Conservation (phyloP, 2,113 vertebrate genomes). For the Sphyrna mokarran region DNA sequence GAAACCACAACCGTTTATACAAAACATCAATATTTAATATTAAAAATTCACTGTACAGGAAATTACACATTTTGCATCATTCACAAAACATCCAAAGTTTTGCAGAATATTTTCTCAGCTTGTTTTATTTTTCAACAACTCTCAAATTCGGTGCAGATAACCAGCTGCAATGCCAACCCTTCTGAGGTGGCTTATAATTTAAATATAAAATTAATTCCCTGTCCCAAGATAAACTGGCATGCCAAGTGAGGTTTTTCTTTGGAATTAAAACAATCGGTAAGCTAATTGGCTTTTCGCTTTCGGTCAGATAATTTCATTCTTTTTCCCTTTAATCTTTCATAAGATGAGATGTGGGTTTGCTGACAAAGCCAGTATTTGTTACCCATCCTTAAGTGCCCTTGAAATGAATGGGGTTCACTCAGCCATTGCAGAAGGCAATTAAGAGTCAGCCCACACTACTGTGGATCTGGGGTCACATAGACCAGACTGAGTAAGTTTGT, state of each 20-base stretch:
- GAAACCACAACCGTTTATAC: conserved; percentile 37
- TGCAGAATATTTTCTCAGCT: background rate
- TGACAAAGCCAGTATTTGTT: no score
- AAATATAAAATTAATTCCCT: background rate
- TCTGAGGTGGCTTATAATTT: background rate
- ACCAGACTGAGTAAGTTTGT: no score
- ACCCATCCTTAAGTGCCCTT: no score
- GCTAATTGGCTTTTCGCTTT: background rate
- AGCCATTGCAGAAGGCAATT: no score
- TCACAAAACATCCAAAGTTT: background rate
- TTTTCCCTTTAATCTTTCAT: no score
- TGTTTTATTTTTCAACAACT: conserved; percentile 20
- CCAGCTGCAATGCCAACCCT: conserved; percentile 24
- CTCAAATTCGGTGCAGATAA: conserved; percentile 13
- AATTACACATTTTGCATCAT: background rate
- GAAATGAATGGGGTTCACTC: no score
- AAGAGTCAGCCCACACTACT: no score
- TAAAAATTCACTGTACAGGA: conserved; percentile 33
- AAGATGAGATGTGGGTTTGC: no score
- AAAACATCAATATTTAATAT: conserved; percentile 24
- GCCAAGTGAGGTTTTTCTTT: background rate
- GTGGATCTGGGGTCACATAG: no score
- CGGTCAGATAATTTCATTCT: background rate
- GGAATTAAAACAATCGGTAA: background rate
- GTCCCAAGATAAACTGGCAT: background rate